Conservation (phyloP, 2,113 vertebrate species). For the Lamprotornis superbus region DNA sequence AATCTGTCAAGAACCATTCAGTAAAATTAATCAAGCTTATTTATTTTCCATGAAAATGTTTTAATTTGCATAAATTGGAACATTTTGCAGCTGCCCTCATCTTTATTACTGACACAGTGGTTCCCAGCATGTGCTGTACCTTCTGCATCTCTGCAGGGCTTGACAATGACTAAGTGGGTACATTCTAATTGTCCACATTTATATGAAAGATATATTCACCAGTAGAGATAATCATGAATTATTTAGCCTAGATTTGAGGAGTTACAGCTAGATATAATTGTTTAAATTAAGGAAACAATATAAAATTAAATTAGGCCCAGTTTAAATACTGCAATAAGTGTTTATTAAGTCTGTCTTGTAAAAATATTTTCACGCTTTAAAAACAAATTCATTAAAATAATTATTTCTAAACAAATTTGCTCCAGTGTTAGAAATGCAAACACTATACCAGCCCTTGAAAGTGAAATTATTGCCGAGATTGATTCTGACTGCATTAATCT, state of each 20-base stretch:
- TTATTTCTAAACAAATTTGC: conserved; percentile 31
- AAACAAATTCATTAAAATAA: conserved; percentile 47
- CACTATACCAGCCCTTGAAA: not conserved
- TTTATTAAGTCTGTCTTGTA: conserved; percentile 44
- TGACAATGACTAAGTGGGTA: conserved; percentile 62
- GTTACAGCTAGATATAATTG: conserved; percentile 23
- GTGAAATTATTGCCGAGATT: not conserved
- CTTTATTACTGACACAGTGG: conserved; percentile 26
- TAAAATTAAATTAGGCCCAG: conserved; percentile 26
- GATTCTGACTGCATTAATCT: not conserved
- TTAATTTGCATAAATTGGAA: conserved; percentile 65
- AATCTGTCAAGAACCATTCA: conserved; percentile 39
- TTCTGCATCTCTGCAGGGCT: conserved; percentile 47
- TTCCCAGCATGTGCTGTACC: conserved; percentile 34
- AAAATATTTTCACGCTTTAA: conserved; percentile 14
- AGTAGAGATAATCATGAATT: conserved; percentile 59
- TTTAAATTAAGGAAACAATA: conserved; percentile 48
- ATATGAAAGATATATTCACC: conserved; percentile 45
- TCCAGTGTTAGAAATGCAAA: not conserved
- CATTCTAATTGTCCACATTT: conserved; percentile 57
- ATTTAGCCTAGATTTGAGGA: conserved; percentile 48
- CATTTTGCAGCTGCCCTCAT: conserved; percentile 57
- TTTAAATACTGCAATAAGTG: conserved; percentile 38
- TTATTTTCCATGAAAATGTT: conserved; percentile 62
- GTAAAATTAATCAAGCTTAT: conserved; percentile 52